These are phyloP conservation scores for Pollenia angustigena DNA, from an alignment of 2,888 invertebrate genomes.

Conservation along the genomic window DNA sequence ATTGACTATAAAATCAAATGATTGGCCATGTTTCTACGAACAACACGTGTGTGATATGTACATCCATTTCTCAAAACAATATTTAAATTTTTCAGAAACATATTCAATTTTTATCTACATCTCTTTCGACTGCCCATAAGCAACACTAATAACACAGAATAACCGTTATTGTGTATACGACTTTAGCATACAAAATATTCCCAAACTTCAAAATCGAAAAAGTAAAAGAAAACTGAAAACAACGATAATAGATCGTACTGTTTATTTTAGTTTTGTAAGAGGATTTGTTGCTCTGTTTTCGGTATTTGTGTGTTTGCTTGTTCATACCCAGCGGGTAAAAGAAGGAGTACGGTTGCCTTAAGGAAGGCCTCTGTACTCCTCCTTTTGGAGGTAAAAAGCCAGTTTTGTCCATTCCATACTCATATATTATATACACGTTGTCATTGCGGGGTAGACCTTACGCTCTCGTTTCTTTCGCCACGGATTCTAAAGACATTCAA, in stretches of 20 bases:
- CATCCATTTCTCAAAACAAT: constrained; percentile 59
- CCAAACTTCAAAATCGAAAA: constrained; percentile 21
- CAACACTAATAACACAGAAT: constrained; percentile 17
- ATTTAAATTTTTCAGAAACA: constrained; percentile 69
- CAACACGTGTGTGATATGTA: not conserved
- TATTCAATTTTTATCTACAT: constrained; percentile 60
- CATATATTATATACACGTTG: no score
- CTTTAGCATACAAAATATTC: constrained; percentile 40
- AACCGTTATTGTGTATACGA: constrained; percentile 14
- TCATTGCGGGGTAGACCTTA: no score
- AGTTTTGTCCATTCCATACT: no score
- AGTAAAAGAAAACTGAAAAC: constrained; percentile 9
- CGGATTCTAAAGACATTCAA: no score
- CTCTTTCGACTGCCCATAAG: not conserved
- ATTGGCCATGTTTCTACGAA: constrained; percentile 45
- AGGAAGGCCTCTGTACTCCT: no score
- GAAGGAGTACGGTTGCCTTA: not conserved
- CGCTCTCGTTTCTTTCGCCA: no score
- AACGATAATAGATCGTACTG: constrained; percentile 34
- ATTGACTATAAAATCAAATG: constrained; percentile 64
- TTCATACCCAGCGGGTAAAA: no score
- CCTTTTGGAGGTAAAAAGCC: no score
- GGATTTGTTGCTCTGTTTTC: constrained; percentile 55
- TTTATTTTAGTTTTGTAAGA: constrained; percentile 66
- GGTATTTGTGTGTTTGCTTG: constrained; percentile 1